Conservation (phyloP, 2,113 vertebrate species). For the Pogona vitticeps region DNA sequence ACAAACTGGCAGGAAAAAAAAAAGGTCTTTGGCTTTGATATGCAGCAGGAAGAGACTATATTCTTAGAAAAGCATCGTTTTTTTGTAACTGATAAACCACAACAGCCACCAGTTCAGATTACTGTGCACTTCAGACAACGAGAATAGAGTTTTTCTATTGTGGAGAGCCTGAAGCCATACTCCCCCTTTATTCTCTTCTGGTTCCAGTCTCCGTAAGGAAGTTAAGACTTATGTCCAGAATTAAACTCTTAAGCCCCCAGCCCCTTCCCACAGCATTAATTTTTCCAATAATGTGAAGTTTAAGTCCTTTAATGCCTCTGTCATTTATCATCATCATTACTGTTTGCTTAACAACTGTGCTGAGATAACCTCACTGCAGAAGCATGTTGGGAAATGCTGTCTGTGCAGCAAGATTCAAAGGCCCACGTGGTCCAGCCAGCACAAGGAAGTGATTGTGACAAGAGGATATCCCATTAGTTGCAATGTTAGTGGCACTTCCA, state of each 20-base stretch:
- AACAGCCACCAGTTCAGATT: conserved; percentile 67
- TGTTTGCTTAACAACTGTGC: conserved; percentile 32
- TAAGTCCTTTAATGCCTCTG: conserved; percentile 37
- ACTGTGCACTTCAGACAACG: conserved; percentile 73
- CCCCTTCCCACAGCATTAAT: conserved; percentile 5
- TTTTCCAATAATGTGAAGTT: background rate
- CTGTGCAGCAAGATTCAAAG: background rate
- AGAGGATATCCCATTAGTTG: background rate
- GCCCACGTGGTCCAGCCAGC: background rate
- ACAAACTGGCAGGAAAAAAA: conserved; percentile 54
- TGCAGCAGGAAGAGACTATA: conserved; percentile 75
- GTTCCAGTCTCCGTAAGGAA: conserved; percentile 47
- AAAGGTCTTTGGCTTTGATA: conserved; percentile 69
- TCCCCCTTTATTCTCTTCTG: conserved; percentile 20
- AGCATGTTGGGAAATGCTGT: background rate
- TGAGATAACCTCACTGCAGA: background rate
- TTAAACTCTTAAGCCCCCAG: conserved; percentile 14
- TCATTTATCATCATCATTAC: conserved; percentile 50
- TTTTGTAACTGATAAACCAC: conserved; percentile 85
- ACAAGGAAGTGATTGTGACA: background rate
- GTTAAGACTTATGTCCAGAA: conserved; percentile 27
- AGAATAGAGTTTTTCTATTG: conserved; percentile 58
- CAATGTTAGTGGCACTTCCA: background rate
- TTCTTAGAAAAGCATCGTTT: conserved; percentile 85
- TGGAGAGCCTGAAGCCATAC: conserved; percentile 60